Percentiles rank a stretch among this genome's conserved stretches.
These are phyloP conservation scores for Drosophila glabriapex DNA, from an alignment of 2,888 invertebrate species.

Conservation along the genomic window DNA sequence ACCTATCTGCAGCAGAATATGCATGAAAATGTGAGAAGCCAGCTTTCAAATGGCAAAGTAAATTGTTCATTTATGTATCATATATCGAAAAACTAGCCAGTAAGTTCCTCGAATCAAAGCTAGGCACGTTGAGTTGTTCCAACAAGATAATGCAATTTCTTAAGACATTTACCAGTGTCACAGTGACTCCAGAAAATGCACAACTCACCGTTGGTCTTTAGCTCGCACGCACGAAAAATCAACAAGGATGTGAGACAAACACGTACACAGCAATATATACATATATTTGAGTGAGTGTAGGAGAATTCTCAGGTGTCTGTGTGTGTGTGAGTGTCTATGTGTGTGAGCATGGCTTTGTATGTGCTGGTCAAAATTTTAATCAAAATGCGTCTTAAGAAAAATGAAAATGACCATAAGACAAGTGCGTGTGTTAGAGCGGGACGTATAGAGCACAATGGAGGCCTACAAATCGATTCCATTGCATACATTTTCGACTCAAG, in stretches of 20 bases:
- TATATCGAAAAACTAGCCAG: constrained; percentile 26
- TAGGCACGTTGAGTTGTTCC: constrained; percentile 36
- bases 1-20: constrained; percentile 30
- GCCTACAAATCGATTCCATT: constrained; percentile 65
- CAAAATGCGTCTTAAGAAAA: constrained; percentile 78
- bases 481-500: constrained; percentile 67
- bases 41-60: constrained; percentile 53
- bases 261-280: not conserved
- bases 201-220: constrained; percentile 1
- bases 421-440: constrained; percentile 57
- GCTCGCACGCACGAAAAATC: constrained; percentile 27
- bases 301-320: constrained; percentile 29
- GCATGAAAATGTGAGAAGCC: constrained; percentile 22
- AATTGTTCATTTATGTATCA: constrained; percentile 68
- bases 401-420: constrained; percentile 50
- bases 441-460: constrained; percentile 47
- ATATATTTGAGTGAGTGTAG: constrained; percentile 20
- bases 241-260: constrained; percentile 25
- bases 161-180: constrained; percentile 67
- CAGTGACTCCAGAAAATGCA: constrained; percentile 17
- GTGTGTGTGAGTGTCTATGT: constrained; percentile 14
- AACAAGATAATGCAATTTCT: constrained; percentile 75
- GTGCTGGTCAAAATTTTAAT: constrained; percentile 72
- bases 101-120: not conserved
- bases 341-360: constrained; percentile 7